Base-by-base conservation (phyloP, 2,888 invertebrate genomes). In the Drosophila mayaguana region DNA sequence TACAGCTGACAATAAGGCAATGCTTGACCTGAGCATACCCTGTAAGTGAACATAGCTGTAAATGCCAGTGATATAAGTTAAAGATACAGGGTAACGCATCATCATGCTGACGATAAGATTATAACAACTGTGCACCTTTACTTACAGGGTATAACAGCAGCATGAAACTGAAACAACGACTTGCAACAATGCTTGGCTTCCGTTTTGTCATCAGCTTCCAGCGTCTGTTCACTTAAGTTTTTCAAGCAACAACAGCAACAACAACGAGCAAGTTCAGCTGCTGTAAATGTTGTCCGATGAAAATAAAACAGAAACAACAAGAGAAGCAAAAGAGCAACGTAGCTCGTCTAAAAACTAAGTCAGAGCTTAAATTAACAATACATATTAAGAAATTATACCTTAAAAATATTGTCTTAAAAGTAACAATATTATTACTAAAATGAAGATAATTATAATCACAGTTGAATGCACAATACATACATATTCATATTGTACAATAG, bases 221-320 rank as follows among this genome's bases (percentile, higher is more conserved):
- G 60, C 51, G 36, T 57, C 73, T 68, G 63, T 53, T 68, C 68
- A 66, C 65, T 18, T 45, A 67, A 80, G 80, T 80, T 81, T 59
- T 51, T 36, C 12, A 11, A 40, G 42, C 16, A 46, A 14, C 53
- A 69, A 54, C 73, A 57, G 57, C 50, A 38, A 25, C 54, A 40
- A n/a, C 25, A 59, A 36, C 32, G 57, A 65, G 56, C 9, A 68
- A 50, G 68, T 50, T 36, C 32, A 74, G 48, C 50, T 70, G 55
- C 32, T 62, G 62, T 36, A 65, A 65, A 59, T 59, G 62, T 59
- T 75, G 62, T 63, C 65, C 61, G 57, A 45, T 59, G 36, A 12
- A 54, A 25, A n/a, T 12, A 16, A 3, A 18, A 25, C 6, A 1
- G 2, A 51, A 46, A 4, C 6, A n/a, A 46, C 18, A 11, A 5